phyloP scores from a whole-genome alignment of 2,113 vertebrate genomes.

The Leiothrix lutea region DNA sequence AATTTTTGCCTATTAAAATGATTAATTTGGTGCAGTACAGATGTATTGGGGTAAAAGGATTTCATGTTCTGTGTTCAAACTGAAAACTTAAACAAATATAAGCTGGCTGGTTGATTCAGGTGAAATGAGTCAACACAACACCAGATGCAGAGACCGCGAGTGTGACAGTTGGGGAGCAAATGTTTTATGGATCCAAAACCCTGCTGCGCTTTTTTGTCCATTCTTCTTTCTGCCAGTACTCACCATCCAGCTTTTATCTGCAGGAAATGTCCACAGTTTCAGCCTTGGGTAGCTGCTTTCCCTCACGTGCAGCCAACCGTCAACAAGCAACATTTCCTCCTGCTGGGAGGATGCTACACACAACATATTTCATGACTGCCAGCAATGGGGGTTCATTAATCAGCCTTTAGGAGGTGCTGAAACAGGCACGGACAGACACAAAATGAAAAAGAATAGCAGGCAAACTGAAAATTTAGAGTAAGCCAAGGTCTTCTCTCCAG shows the following conservation, averaged over 20 bases:
- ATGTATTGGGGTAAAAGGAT: neutral
- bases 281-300: neutral
- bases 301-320: neutral
- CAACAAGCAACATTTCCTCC: conserved; percentile 13
- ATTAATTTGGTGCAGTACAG: neutral
- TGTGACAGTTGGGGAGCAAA: conserved; percentile 65
- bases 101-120: conserved; percentile 57
- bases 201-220: conserved; percentile 63
- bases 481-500: neutral
- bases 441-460: neutral
- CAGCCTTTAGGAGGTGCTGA: conserved; percentile 42
- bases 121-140: conserved; percentile 59
- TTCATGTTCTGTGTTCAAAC: conserved; percentile 36
- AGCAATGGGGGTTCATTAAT: neutral
- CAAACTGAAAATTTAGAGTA: neutral
- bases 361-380: conserved; percentile 15
- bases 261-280: neutral
- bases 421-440: neutral
- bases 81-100: conserved; percentile 25
- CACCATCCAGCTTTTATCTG: conserved; percentile 12
- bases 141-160: conserved; percentile 67
- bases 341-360: neutral
- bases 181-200: conserved; percentile 62
- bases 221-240: neutral
- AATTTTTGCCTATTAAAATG: neutral